Conservation (phyloP, 2,888 invertebrate genomes). For the Rhabditoides inermis region DNA sequence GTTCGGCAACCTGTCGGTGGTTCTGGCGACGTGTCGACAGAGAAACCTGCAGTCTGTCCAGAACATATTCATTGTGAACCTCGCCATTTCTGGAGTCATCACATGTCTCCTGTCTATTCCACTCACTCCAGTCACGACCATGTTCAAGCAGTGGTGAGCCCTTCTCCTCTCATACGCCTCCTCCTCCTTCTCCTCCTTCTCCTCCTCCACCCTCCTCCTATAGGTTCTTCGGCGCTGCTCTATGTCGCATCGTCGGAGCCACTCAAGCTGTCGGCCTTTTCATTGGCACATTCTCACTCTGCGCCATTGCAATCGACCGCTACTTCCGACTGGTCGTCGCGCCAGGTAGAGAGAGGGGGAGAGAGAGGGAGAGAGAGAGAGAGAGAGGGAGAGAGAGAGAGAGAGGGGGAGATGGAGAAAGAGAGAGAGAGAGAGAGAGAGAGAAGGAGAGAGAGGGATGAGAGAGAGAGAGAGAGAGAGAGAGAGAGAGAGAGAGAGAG, state of each 20-base stretch:
- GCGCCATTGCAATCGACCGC: constrained; percentile 89
- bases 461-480: no score
- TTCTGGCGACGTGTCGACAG: constrained; percentile 21
- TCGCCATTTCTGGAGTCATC: constrained; percentile 65
- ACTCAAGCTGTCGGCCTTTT: constrained; percentile 89
- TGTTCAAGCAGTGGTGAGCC: constrained; percentile 70
- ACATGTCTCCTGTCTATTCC: constrained; percentile 85
- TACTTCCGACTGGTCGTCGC: constrained; percentile 57
- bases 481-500: no score
- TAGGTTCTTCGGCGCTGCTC: constrained; percentile 71
- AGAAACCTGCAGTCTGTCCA: constrained; percentile 36
- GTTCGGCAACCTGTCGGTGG: constrained; percentile 10
- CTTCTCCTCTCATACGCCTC: not conserved
- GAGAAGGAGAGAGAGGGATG: no score
- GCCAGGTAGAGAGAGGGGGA: constrained; percentile 20
- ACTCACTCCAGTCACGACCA: constrained; percentile 87
- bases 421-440: no score
- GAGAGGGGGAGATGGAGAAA: no score
- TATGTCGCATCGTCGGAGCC: constrained; percentile 84
- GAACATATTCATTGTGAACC: constrained; percentile 87
- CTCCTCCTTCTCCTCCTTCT: not conserved
- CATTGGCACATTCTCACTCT: constrained; percentile 87
- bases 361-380: no score
- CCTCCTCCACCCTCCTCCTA: no score
- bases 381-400: no score